A percentile compares a stretch with the other conserved stretches of the same genome.
phyloP scores from a whole-genome alignment of 2,888 invertebrate species.

The Coleophora flavipennella region DNA sequence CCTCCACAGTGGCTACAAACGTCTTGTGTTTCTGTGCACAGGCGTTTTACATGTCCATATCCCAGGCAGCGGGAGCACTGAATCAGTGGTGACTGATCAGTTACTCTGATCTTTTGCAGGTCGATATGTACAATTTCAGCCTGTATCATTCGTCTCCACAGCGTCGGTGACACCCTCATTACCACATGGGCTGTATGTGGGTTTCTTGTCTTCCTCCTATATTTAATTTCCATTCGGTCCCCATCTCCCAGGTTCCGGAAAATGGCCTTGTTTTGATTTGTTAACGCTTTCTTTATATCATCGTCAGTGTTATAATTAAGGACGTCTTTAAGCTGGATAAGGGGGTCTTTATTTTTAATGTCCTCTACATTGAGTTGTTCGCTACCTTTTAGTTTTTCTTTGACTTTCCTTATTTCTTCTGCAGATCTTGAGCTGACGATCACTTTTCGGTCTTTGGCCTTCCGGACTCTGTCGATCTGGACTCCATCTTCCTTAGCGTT shows the following conservation, averaged over 20 bases:
- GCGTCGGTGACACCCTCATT: slow-evolving; percentile 4
- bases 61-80: slow-evolving; percentile 8
- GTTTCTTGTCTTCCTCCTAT: background rate
- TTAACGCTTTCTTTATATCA: background rate
- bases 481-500: slow-evolving; percentile 7
- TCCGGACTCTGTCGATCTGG: slow-evolving; percentile 8
- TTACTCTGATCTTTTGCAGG: slow-evolving; percentile 9
- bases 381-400: background rate
- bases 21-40: background rate
- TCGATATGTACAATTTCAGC: slow-evolving; percentile 13
- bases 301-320: background rate
- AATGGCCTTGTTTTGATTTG: background rate
- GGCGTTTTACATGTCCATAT: background rate
- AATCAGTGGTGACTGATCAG: slow-evolving; percentile 15
- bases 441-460: slow-evolving; percentile 9
- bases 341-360: slow-evolving; percentile 8
- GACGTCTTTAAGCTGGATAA: slow-evolving; percentile 4
- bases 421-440: slow-evolving; percentile 7
- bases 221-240: background rate
- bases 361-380: background rate
- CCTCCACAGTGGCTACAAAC: background rate
- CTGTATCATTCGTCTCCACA: slow-evolving; percentile 4
- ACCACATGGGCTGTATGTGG: background rate
- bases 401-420: slow-evolving; percentile 1
- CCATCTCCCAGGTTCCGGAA: background rate